Base-by-base conservation (phyloP, 64 coral and sea anemone species). In the Pocillopora damicornis region DNA sequence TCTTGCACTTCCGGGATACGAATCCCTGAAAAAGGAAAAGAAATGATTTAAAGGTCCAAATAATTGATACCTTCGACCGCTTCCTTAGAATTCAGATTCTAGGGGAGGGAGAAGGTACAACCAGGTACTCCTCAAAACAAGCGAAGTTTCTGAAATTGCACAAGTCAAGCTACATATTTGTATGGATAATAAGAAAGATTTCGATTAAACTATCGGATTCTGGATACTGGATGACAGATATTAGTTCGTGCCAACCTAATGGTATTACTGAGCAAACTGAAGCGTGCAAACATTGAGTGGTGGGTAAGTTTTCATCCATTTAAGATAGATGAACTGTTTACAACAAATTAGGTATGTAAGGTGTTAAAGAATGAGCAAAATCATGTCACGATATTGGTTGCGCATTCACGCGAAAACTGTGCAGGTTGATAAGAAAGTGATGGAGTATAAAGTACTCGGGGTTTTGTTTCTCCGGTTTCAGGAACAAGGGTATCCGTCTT, bases 1-100 rank as follows among this genome's bases (percentile, higher is more conserved):
- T 99, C 97, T 75, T 99, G 97, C 25, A 99, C 97, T 63, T 95
- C 97, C 25, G 97, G 97, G 78, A 99, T 95, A 95, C 97, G 93
- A n/a, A 88, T 95, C 80, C 72, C 97, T 99, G 18, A 11, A 59
- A 65, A 61, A 83, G 58, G 10, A 72, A 69, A 56, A 73, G 73
- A 88, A 51, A 51, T 51, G 42, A 51, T 51, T 51, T 7, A 51
- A 76, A 30, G 10, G 10, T 71, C 25, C 4, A 72, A 13, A n/a
- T 22, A 34, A 20, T 7, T 2, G 42, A 51, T 51, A 51, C 42
- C 7, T 51, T 7, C 42, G 42, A 51, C 42, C 42, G 42, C 42
- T 51, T 51, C 7, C 42, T 4, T 7, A 2, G 42, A 51, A 51
- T 51, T 2, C 7, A 7, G 42, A 51, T 0, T 51, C 42, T 51